Conservation (phyloP, 1,140 invertebrate species). For the Cydia fagiglandana region DNA sequence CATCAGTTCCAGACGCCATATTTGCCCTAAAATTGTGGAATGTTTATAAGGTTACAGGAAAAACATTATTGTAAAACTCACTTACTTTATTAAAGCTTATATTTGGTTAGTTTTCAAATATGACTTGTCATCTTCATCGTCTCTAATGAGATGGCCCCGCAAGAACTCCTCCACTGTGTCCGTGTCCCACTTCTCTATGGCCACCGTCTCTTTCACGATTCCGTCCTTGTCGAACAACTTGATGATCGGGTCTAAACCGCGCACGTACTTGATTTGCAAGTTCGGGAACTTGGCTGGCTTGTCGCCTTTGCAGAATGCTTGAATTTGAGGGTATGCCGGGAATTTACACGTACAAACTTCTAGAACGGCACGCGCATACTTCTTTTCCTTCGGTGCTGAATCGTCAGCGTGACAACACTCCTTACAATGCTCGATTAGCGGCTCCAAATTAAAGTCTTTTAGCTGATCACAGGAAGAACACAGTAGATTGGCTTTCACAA, state of each 20-base stretch:
- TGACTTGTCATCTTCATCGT: slow-evolving; percentile 78
- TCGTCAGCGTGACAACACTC: slow-evolving; percentile 86
- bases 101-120: slow-evolving; percentile 83
- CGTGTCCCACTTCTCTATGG: slow-evolving; percentile 98
- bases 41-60: not conserved
- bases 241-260: slow-evolving; percentile 95
- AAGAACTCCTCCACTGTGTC: slow-evolving; percentile 97
- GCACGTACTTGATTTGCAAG: slow-evolving; percentile 92
- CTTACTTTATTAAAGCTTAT: slow-evolving; percentile 52
- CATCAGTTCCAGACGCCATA: slow-evolving; percentile 14
- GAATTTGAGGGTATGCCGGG: slow-evolving; percentile 96
- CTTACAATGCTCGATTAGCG: slow-evolving; percentile 85
- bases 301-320: slow-evolving; percentile 96
- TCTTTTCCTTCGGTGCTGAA: slow-evolving; percentile 81
- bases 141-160: slow-evolving; percentile 86
- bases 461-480: slow-evolving; percentile 94
- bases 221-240: slow-evolving; percentile 92
- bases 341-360: slow-evolving; percentile 98
- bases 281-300: slow-evolving; percentile 92
- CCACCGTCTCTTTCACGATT: slow-evolving; percentile 90
- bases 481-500: slow-evolving; percentile 91
- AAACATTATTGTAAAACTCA: slow-evolving; percentile 17
- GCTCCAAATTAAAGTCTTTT: slow-evolving; percentile 86
- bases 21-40: slow-evolving; percentile 26
- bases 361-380: slow-evolving; percentile 91